Conservation (phyloP, 2,888 invertebrate species). For the Sarcophaga rosellei region DNA sequence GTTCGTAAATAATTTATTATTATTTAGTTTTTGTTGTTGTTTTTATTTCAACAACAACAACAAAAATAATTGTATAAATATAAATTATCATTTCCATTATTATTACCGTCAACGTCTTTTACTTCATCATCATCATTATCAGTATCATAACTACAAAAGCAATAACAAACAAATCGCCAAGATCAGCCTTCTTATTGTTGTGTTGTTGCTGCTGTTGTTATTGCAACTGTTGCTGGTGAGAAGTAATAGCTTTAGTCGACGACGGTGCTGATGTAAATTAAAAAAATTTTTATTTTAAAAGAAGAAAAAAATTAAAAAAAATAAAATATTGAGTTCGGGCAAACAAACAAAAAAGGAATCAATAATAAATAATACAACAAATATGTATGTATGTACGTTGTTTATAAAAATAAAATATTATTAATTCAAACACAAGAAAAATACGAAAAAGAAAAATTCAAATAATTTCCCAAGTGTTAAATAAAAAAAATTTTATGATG, state of each 20-base stretch:
- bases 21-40: constrained; percentile 43
- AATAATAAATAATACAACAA: too few species aligned
- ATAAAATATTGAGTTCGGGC: too few species aligned
- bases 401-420: constrained; percentile 28
- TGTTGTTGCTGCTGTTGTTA: constrained; percentile 25
- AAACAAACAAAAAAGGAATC: too few species aligned
- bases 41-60: constrained; percentile 33
- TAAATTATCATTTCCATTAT: constrained; percentile 7
- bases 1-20: not conserved
- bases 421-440: constrained; percentile 30
- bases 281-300: constrained; percentile 27
- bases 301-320: constrained; percentile 4
- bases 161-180: constrained; percentile 12
- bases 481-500: not conserved
- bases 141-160: not conserved
- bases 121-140: not conserved
- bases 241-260: constrained; percentile 5
- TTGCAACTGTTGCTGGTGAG: constrained; percentile 27
- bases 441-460: not conserved
- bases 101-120: not conserved
- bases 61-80: too few species aligned
- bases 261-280: constrained; percentile 56
- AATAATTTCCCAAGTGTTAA: not conserved
- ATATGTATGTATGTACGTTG: too few species aligned
- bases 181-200: constrained; percentile 13